Evolutionary conservation across 2,888 invertebrate species (phyloP).

Genomic region (Hypomecis atomaria): DNA sequence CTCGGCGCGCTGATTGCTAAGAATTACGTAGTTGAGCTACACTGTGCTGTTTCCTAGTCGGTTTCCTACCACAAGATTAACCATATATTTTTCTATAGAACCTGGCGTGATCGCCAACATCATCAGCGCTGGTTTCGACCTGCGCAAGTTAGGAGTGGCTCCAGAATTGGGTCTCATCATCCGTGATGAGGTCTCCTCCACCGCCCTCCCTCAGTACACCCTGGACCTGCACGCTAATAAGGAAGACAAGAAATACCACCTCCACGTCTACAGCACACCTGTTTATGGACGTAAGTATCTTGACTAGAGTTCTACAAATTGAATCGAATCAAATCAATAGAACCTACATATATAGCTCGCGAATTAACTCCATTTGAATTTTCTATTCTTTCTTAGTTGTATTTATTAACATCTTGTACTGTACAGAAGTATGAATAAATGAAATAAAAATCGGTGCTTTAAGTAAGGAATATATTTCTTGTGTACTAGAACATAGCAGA

Average conservation of each 20-base stretch:
- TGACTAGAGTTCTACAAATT: not conserved
- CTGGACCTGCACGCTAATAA: constrained; percentile 90
- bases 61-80: no score
- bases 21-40: no score
- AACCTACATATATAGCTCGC: no score
- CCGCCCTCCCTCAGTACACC: constrained; percentile 86
- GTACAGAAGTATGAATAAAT: no score
- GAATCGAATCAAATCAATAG: not conserved
- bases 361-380: no score
- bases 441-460: no score
- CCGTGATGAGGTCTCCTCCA: constrained; percentile 85
- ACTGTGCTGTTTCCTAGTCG: no score
- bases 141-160: constrained; percentile 89
- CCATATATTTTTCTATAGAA: constrained; percentile 59
- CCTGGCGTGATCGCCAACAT: constrained; percentile 84
- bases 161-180: constrained; percentile 90
- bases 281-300: constrained; percentile 84
- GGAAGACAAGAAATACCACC: constrained; percentile 89
- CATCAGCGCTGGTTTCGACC: constrained; percentile 87
- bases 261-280: constrained; percentile 87
- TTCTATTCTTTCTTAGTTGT: no score
- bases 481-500: no score
- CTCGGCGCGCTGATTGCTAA: no score
- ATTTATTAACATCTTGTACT: no score
- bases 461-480: no score